Percentiles rank a stretch among this genome's conserved stretches.
Evolutionary conservation across 2,113 vertebrate species (phyloP).

Genomic region (Peromyscus californicus): DNA sequence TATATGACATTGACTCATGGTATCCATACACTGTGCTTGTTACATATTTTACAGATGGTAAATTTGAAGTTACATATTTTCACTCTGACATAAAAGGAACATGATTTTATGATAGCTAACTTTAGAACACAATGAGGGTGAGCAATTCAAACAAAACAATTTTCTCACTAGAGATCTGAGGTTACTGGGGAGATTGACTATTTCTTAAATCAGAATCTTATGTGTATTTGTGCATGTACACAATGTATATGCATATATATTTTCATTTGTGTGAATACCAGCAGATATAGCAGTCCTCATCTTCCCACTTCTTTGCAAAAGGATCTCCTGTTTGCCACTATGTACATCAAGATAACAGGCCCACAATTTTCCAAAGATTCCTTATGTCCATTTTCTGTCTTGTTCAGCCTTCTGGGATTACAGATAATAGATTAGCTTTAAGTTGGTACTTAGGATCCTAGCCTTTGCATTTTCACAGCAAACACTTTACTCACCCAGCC

Average conservation of each 20-base stretch:
- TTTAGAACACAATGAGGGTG: background rate
- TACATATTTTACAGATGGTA: background rate
- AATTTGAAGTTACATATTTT: background rate
- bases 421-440: background rate
- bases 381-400: background rate
- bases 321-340: too few relatives aligned
- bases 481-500: too few relatives aligned
- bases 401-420: background rate
- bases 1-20: background rate
- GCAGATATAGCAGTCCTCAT: background rate
- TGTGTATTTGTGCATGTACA: background rate
- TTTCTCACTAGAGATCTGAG: background rate
- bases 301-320: background rate
- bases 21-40: background rate
- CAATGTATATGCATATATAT: background rate
- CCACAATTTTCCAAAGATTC: background rate
- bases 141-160: background rate
- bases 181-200: rapidly evolving
- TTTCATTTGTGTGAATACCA: too few relatives aligned
- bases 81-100: background rate
- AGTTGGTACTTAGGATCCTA: too few relatives aligned
- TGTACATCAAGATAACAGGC: too few relatives aligned
- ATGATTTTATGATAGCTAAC: background rate
- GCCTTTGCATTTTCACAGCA: background rate
- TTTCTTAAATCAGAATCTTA: background rate